Conservation (phyloP, 2,113 vertebrate species). For the Strigops habroptila region DNA sequence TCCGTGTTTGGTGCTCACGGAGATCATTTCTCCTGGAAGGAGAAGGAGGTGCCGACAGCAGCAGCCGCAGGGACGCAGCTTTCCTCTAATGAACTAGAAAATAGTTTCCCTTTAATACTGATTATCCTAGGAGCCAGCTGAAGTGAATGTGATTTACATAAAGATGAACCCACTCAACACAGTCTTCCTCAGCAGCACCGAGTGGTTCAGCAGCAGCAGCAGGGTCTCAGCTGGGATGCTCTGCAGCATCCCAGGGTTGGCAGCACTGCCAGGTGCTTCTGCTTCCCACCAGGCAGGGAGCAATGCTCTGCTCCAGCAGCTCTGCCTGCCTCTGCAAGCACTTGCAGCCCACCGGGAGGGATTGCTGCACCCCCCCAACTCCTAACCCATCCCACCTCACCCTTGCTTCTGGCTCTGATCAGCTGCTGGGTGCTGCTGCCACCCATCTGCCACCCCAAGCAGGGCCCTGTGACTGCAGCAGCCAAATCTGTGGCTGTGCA, state of each 20-base stretch:
- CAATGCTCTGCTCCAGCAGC: not conserved
- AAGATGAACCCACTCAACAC: not conserved
- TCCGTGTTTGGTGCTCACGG: not conserved
- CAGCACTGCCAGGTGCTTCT: not conserved
- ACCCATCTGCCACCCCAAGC: not conserved
- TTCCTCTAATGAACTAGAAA: slow-evolving; percentile 69
- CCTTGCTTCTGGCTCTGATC: not conserved
- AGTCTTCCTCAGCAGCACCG: not conserved
- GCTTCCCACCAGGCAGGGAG: not conserved
- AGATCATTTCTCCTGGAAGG: slow-evolving; percentile 25
- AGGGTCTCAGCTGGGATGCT: not conserved
- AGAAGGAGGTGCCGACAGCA: slow-evolving; percentile 28
- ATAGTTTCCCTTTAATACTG: slow-evolving; percentile 67
- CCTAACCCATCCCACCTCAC: not conserved
- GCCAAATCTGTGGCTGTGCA: no score
- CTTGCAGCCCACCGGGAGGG: not conserved
- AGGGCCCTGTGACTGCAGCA: not conserved
- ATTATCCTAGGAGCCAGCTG: slow-evolving; percentile 62
- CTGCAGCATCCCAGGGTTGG: not conserved
- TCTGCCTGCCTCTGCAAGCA: not conserved
- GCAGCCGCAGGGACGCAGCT: slow-evolving; percentile 31
- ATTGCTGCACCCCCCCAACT: not conserved
- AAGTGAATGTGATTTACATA: slow-evolving; percentile 59
- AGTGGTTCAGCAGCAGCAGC: not conserved
- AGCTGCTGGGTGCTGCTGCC: not conserved